phyloP scores from a whole-genome alignment of 2,888 invertebrate genomes.

The Lycia hirtaria region DNA sequence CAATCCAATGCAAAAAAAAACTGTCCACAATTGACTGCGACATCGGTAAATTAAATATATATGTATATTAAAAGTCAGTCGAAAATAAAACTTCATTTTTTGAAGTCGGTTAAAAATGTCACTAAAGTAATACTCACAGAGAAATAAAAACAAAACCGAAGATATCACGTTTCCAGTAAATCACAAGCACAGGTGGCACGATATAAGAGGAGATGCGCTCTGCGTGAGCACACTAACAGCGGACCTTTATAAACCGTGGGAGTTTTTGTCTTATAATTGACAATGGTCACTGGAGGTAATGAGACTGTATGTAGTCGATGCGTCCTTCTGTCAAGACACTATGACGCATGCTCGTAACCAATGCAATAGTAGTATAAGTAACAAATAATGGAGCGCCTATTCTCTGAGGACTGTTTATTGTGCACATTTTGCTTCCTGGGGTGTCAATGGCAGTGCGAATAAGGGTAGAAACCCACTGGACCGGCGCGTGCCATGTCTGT shows the following conservation, averaged over 20 bases:
- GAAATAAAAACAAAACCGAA: conserved; percentile 6
- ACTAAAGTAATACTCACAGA: conserved; percentile 27
- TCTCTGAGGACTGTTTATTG: conserved; percentile 48
- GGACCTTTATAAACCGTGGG: conserved; percentile 83
- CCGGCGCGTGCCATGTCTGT: no score
- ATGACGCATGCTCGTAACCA: conserved; percentile 68
- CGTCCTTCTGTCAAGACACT: conserved; percentile 76
- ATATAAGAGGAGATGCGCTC: conserved; percentile 75
- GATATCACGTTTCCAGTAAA: conserved; percentile 46
- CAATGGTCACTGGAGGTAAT: conserved; percentile 81
- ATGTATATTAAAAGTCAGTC: no score
- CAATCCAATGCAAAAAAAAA: no score
- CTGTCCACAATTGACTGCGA: no score
- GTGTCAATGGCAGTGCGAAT: conserved; percentile 26
- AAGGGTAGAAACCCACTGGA: no score
- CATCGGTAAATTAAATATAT: no score
- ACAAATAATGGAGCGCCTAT: conserved; percentile 55
- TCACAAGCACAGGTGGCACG: conserved; percentile 62
- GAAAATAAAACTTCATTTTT: no score
- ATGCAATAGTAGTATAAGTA: conserved; percentile 55
- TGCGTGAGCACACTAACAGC: conserved; percentile 70
- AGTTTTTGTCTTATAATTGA: conserved; percentile 81
- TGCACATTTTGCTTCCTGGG: conserved; percentile 44
- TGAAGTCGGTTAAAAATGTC: not conserved
- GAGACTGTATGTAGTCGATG: conserved; percentile 79